These are phyloP conservation scores for Ceratotherium simum DNA, from an alignment of 2,113 vertebrate genomes.

Conservation along the genomic window DNA sequence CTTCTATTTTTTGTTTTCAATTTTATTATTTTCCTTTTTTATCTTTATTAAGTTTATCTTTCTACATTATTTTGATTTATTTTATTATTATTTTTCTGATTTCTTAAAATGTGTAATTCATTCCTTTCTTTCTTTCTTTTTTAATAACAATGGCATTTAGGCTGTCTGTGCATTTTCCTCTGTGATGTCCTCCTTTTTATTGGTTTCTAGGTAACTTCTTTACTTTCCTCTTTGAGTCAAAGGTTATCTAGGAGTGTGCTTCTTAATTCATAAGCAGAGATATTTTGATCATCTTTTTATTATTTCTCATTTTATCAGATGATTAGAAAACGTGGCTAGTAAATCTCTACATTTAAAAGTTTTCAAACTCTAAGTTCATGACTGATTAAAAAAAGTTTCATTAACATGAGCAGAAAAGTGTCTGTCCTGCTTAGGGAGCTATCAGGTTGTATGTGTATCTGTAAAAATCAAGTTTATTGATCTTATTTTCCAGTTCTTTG, in stretches of 20 bases:
- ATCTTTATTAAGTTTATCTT: neutral
- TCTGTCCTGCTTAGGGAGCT: neutral
- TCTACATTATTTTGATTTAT: neutral
- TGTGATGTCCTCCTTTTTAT: neutral
- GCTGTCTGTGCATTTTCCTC: neutral
- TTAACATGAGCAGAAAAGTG: neutral
- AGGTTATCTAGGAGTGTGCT: neutral
- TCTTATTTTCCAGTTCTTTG: neutral
- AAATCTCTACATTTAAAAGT: neutral
- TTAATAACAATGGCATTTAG: neutral
- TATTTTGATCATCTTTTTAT: neutral
- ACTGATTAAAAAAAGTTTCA: neutral
- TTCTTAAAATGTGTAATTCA: neutral
- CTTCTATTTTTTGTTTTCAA: neutral
- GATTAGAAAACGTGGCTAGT: neutral
- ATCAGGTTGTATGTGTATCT: neutral
- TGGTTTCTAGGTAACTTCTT: neutral
- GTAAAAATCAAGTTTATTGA: neutral
- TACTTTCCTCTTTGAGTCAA: neutral
- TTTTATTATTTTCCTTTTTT: neutral
- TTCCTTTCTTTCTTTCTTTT: neutral
- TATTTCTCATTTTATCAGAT: neutral
- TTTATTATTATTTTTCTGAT: neutral
- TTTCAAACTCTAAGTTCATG: neutral
- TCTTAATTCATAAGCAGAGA: neutral